Evolutionary conservation across 2,797 vertebrate genomes (phyloP).

Genomic region (Strix occidentalis): DNA sequence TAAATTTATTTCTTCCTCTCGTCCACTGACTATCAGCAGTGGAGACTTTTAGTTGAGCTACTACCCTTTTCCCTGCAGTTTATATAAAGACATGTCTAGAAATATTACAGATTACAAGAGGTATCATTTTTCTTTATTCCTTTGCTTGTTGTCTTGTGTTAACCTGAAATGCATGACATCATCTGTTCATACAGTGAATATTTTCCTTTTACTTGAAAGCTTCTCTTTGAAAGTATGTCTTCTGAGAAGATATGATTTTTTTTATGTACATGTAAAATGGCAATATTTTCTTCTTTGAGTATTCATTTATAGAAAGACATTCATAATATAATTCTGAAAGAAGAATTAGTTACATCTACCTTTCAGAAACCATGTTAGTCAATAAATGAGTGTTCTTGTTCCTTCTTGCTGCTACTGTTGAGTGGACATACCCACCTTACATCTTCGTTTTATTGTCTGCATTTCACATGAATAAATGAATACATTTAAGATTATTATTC

Average conservation of each 20-base stretch:
- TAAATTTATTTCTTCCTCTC: background rate
- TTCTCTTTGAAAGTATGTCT: background rate
- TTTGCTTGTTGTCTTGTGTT: background rate
- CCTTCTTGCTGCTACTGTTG: background rate
- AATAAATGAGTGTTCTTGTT: background rate
- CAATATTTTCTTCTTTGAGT: background rate
- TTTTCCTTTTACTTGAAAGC: background rate
- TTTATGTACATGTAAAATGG: background rate
- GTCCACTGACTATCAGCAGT: background rate
- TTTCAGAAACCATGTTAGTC: background rate
- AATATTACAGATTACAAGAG: background rate
- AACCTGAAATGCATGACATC: background rate
- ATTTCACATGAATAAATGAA: background rate
- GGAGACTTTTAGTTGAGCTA: background rate
- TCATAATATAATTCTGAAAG: background rate
- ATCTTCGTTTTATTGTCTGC: background rate
- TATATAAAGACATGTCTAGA: background rate
- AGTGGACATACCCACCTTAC: background rate
- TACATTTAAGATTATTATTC: slow-evolving; percentile 14
- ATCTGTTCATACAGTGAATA: background rate
- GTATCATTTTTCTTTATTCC: background rate
- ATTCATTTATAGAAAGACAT: background rate
- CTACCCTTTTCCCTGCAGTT: background rate
- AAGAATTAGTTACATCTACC: background rate
- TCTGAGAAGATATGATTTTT: background rate